Evolutionary conservation across 1,140 invertebrate species (phyloP).

Genomic region (Diorhabda carinulata): DNA sequence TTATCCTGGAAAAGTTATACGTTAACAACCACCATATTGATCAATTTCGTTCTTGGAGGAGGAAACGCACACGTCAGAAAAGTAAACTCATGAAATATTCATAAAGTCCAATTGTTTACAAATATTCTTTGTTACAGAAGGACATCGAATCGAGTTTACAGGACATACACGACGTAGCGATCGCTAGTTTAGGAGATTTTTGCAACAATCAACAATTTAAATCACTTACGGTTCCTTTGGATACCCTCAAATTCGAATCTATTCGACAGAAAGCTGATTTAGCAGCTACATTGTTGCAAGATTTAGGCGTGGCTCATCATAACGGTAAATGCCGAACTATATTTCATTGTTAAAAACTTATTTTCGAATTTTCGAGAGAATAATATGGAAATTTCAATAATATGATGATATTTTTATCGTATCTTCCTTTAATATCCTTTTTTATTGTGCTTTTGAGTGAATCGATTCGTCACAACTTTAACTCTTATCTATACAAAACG

Average conservation of each 20-base stretch:
- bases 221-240: constrained; percentile 60
- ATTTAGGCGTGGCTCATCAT: constrained; percentile 61
- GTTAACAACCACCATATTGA: constrained; percentile 32
- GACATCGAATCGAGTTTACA: constrained; percentile 64
- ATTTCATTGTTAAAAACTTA: neutral
- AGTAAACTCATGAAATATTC: constrained; percentile 24
- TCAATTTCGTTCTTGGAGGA: constrained; percentile 27
- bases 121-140: constrained; percentile 48
- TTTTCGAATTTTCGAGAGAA: too few relatives aligned
- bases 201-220: constrained; percentile 67
- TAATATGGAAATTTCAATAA: too few relatives aligned
- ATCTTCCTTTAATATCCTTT: too few relatives aligned
- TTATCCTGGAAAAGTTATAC: constrained; percentile 31
- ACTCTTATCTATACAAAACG: too few relatives aligned
- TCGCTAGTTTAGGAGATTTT: constrained; percentile 64
- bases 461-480: too few relatives aligned
- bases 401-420: too few relatives aligned
- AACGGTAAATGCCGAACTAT: constrained; percentile 51
- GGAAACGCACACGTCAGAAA: constrained; percentile 39
- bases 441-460: too few relatives aligned
- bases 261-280: constrained; percentile 69
- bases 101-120: neutral
- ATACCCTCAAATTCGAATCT: constrained; percentile 62
- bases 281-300: constrained; percentile 65
- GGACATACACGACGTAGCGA: constrained; percentile 68